These are phyloP conservation scores for Pycnonotus jocosus DNA, from an alignment of 2,113 vertebrate species.

Conservation along the genomic window DNA sequence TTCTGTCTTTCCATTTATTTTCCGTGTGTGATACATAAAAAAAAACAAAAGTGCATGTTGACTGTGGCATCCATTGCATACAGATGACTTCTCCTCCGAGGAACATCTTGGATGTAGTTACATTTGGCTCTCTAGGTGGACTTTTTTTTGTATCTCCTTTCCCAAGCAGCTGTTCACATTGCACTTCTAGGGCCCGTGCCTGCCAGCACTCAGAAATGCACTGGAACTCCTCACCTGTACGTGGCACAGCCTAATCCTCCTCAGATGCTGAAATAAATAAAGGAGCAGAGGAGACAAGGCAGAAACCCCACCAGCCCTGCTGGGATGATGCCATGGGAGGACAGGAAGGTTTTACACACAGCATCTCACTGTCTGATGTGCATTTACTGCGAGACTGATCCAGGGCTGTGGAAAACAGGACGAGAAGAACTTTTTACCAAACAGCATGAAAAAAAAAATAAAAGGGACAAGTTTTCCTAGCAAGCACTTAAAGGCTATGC, in stretches of 20 bases:
- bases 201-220: neutral
- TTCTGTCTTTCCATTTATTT: neutral
- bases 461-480: slow-evolving; percentile 3
- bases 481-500: neutral
- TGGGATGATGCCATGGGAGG: neutral
- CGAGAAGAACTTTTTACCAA: neutral
- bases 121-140: neutral
- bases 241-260: neutral
- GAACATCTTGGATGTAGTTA: neutral
- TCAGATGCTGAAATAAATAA: neutral
- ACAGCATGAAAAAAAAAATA: neutral
- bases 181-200: neutral
- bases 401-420: neutral
- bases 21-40: neutral
- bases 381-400: neutral
- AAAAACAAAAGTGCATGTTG: neutral
- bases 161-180: neutral
- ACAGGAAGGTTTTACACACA: neutral
- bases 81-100: neutral
- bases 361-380: neutral
- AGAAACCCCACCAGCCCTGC: neutral
- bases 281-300: neutral
- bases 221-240: neutral
- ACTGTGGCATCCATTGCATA: neutral
- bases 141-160: neutral